Base-by-base conservation (phyloP, 2,888 invertebrate species). In the Orchesella flavescens region DNA sequence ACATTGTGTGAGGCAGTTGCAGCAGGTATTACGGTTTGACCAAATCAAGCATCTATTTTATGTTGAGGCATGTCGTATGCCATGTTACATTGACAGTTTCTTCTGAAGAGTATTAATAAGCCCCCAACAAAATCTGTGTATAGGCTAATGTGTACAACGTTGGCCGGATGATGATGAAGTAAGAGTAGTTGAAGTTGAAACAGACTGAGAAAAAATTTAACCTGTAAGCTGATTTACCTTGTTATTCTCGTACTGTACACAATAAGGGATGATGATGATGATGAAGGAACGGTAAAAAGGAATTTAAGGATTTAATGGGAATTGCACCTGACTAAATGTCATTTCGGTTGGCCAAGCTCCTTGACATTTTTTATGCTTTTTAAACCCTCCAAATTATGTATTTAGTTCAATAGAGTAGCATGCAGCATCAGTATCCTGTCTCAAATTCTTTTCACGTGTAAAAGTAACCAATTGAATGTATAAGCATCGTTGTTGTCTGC, bases 371-470 rank as follows among this genome's bases (percentile, higher is more conserved):
- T 46, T 17, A 15, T 63, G 63, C 10, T 63, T 63, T 43, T 66
- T 69, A 53, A 69, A 7, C 34, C 43, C 46, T 69, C 66, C 23
- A 24, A 49, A 69, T 75, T 65, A 75, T 65, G 74, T 75, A 65
- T 65, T 24, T 63, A 46, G 75, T 53, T 75, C 63, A 75, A 63
- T 75, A 61, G 65, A 75, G 61, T 49, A 61, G 44, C 10, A 34
- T 34, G 34, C 34, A 21, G 44, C 44, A 53, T 66, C 34, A 21
- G 44, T 19, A 53, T 66, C 66, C 66, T 66, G 49, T 53, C 69
- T 21, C 15, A 57, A 17, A 72, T 10, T 55, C 43, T 34, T 49
- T 53, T 34, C 2, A 34, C 34, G 34, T 34, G 34, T 34, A 34
- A 34, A 34, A 34, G 34, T n/a, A n/a, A n/a, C n/a, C n/a, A n/a